phyloP scores from a whole-genome alignment of 1,140 invertebrate species.

The Euura saliciscinereae region DNA sequence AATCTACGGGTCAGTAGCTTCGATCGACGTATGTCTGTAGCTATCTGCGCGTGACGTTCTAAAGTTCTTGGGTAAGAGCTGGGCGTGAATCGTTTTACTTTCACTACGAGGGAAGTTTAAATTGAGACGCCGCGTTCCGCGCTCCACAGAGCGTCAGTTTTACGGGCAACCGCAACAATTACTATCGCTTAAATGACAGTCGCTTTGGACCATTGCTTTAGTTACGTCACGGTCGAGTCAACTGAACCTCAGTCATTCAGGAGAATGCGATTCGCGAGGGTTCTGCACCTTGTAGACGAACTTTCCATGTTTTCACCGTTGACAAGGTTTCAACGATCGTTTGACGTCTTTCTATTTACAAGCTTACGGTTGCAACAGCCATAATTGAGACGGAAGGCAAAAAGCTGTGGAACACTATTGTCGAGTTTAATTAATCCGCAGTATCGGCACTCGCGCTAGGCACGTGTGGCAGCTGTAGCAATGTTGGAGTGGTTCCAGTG shows the following conservation, averaged over 20 bases:
- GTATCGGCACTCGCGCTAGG: too few relatives aligned
- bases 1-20: too few relatives aligned
- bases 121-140: neutral
- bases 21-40: neutral
- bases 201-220: neutral
- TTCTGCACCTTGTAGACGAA: too few relatives aligned
- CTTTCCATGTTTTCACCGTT: neutral
- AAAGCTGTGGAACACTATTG: too few relatives aligned
- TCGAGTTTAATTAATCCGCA: too few relatives aligned
- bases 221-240: neutral
- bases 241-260: neutral
- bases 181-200: conserved; percentile 1
- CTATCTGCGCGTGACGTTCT: neutral
- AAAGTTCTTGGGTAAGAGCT: neutral
- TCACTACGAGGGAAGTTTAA: neutral
- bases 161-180: conserved; percentile 2
- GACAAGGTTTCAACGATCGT: neutral
- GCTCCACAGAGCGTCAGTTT: neutral
- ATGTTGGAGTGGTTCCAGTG: too few relatives aligned
- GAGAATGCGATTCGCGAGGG: neutral
- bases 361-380: too few relatives aligned
- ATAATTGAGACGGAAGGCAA: too few relatives aligned
- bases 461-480: too few relatives aligned
- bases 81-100: neutral
- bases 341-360: neutral